Percentiles rank a stretch among this genome's conserved stretches.
Conservation (phyloP, 2,113 vertebrate species). For the Pelobates fuscus region DNA sequence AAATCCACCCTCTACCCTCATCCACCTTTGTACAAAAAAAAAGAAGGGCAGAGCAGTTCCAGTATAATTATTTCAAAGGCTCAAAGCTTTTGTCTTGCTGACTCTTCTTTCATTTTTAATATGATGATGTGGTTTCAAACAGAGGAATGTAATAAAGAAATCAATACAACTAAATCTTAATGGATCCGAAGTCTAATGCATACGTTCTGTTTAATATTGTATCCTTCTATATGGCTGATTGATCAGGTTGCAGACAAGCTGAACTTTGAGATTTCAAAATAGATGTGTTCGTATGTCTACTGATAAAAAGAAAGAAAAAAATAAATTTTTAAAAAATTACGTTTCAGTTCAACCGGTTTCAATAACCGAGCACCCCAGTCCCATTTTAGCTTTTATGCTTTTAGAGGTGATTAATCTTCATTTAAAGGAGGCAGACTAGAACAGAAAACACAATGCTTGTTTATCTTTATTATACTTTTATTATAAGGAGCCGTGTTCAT, state of each 20-base stretch:
- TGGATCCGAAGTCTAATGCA: conserved; percentile 54
- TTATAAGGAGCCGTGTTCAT: conserved; percentile 67
- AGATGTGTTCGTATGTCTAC: conserved; percentile 54
- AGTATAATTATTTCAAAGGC: conserved; percentile 27
- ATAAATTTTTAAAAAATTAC: not conserved
- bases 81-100: conserved; percentile 15
- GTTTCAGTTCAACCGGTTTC: conserved; percentile 43
- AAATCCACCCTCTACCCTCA: not conserved
- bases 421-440: conserved; percentile 65
- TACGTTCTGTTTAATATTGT: conserved; percentile 56
- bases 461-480: conserved; percentile 74
- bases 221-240: conserved; percentile 42
- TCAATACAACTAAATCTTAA: conserved; percentile 51
- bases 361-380: conserved; percentile 53
- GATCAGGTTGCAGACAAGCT: conserved; percentile 52
- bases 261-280: conserved; percentile 56
- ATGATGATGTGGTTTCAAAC: conserved; percentile 24
- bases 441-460: conserved; percentile 64
- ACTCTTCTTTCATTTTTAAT: conserved; percentile 44
- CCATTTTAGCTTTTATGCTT: conserved; percentile 51
- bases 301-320: conserved; percentile 44
- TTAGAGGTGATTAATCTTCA: conserved; percentile 68
- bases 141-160: conserved; percentile 44
- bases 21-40: not conserved
- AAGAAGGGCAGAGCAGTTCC: conserved; percentile 3